Conservation (phyloP, 2,888 invertebrate species). For the Zaprionus lineosus region DNA sequence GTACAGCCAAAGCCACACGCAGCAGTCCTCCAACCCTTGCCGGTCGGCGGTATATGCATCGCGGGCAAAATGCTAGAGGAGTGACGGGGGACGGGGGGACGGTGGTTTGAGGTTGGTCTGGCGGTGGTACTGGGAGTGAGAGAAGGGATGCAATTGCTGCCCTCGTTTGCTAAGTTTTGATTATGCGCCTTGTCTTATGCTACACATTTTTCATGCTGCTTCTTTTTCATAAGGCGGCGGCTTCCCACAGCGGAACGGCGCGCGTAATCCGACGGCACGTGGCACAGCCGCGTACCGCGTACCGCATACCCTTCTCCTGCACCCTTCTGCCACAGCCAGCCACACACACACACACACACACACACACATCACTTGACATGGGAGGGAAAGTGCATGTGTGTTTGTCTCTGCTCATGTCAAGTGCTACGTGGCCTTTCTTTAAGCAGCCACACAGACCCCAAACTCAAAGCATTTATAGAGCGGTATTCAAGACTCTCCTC, state of each 20-base stretch:
- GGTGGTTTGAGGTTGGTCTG: background rate
- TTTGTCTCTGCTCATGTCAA: conserved; percentile 62
- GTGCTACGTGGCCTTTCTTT: conserved; percentile 73
- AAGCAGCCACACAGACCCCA: conserved; percentile 30
- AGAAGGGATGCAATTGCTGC: conserved; percentile 2
- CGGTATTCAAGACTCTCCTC: conserved; percentile 7
- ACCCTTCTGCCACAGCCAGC: no score
- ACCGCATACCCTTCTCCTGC: conserved; percentile 4
- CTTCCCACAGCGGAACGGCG: conserved; percentile 39
- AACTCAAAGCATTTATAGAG: conserved; percentile 39
- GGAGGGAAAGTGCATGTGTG: conserved; percentile 2
- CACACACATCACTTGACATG: conserved; percentile 15
- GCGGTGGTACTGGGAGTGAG: background rate
- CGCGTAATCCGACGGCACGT: conserved; percentile 64
- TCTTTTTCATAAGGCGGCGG: conserved; percentile 32
- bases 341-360: no score
- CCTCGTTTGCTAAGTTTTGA: conserved; percentile 57
- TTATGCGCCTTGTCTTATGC: conserved; percentile 68
- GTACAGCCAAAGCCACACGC: conserved; percentile 22
- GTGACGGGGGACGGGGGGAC: background rate
- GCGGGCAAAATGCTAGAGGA: background rate
- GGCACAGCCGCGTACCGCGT: conserved; percentile 14
- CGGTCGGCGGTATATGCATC: conserved; percentile 5
- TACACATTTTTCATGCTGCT: conserved; percentile 61
- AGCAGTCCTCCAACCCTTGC: conserved; percentile 9